A percentile compares a stretch with the other conserved stretches of the same genome.
Evolutionary conservation across 1,140 invertebrate species (phyloP).

Genomic region (Alviniconcha marisindica): DNA sequence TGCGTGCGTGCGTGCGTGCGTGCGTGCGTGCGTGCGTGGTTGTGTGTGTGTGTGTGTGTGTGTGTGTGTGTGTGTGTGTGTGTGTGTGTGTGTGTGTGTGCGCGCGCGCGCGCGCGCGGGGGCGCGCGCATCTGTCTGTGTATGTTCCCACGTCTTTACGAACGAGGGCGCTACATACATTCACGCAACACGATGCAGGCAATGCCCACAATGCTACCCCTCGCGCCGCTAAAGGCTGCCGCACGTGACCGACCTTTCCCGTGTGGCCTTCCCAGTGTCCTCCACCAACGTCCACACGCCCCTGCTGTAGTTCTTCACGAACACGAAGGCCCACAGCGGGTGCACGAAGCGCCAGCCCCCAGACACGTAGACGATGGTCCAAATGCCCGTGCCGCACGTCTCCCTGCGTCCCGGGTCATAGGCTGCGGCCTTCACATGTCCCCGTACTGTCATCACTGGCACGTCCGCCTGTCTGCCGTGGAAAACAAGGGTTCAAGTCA

Average conservation of each 20-base stretch:
- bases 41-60: neutral
- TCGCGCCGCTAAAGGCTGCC: neutral
- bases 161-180: no score
- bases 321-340: constrained; percentile 2
- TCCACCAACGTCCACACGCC: neutral
- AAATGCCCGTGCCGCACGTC: neutral
- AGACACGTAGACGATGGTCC: neutral
- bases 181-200: no score
- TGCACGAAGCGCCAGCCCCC: constrained; percentile 17
- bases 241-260: neutral
- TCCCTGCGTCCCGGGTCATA: neutral
- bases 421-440: neutral
- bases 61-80: neutral
- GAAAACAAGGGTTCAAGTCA: no score
- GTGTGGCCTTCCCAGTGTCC: neutral
- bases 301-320: neutral
- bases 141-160: no score
- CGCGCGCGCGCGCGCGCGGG: no score
- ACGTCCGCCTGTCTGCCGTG: constrained; percentile 17
- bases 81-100: neutral
- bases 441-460: neutral
- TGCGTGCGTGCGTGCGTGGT: neutral
- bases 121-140: no score
- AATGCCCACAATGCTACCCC: no score
- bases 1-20: neutral